phyloP scores from a whole-genome alignment of 2,113 vertebrate genomes.

The Eulacestoma nigropectus region DNA sequence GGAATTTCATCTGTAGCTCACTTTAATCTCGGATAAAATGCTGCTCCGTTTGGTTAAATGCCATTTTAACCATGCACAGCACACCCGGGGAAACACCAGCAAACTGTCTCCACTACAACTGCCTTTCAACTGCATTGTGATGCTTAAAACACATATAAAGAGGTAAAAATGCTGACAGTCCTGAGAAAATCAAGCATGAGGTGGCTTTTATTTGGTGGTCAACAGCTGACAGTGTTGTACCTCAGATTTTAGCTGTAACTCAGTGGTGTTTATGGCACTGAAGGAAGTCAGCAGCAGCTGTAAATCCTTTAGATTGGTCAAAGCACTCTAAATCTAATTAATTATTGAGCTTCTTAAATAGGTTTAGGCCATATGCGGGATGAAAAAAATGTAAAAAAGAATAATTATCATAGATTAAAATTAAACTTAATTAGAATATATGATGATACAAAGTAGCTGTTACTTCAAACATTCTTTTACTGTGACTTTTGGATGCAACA shows the following conservation, averaged over 20 bases:
- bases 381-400: not conserved
- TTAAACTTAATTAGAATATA: not conserved
- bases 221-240: not conserved
- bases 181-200: not conserved
- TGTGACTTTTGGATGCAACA: not conserved
- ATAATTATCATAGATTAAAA: not conserved
- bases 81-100: not conserved
- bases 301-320: not conserved
- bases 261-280: not conserved
- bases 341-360: not conserved
- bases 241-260: not conserved
- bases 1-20: not conserved
- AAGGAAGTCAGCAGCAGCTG: not conserved
- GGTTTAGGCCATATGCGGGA: not conserved
- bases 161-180: not conserved
- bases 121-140: fast-evolving
- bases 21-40: not conserved
- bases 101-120: no score
- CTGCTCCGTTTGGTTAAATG: not conserved
- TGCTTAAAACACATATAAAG: not conserved
- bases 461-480: not conserved
- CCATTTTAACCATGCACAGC: not conserved
- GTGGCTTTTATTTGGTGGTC: not conserved
- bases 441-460: not conserved
- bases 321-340: not conserved